phyloP scores from a whole-genome alignment of 2,888 invertebrate genomes.

The Plagiodera versicolora region DNA sequence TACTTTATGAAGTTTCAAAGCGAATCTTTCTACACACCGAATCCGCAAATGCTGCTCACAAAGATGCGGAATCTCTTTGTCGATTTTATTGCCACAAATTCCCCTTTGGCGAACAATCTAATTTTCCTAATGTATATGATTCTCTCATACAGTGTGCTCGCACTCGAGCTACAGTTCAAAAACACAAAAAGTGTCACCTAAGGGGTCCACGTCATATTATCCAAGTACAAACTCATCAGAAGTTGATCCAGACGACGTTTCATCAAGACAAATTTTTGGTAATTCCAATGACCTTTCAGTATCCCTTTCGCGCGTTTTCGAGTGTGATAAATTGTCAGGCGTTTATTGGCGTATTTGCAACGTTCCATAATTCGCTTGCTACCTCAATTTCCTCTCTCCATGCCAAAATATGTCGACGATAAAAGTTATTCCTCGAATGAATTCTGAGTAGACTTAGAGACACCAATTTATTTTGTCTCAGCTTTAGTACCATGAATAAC shows the following conservation, averaged over 20 bases:
- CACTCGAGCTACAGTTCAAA: background rate
- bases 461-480: conserved; percentile 25
- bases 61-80: conserved; percentile 28
- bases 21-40: conserved; percentile 23
- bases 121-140: conserved; percentile 20
- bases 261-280: too few species aligned
- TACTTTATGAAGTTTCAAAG: conserved; percentile 30
- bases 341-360: conserved; percentile 7
- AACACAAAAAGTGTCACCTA: too few species aligned
- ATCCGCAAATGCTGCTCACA: conserved; percentile 25
- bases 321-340: background rate
- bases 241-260: too few species aligned
- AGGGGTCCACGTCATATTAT: too few species aligned
- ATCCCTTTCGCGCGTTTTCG: background rate
- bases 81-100: conserved; percentile 29
- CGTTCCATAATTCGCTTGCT: conserved; percentile 9
- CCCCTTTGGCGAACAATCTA: conserved; percentile 21
- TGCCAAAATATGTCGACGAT: conserved; percentile 22
- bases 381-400: conserved; percentile 23
- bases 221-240: too few species aligned
- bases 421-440: conserved; percentile 23
- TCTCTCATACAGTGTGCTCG: conserved; percentile 17
- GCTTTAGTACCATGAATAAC: conserved; percentile 24
- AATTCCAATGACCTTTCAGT: too few species aligned
- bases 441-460: conserved; percentile 20